Conservation (phyloP, 2,113 vertebrate genomes). For the Aramus guarauna region DNA sequence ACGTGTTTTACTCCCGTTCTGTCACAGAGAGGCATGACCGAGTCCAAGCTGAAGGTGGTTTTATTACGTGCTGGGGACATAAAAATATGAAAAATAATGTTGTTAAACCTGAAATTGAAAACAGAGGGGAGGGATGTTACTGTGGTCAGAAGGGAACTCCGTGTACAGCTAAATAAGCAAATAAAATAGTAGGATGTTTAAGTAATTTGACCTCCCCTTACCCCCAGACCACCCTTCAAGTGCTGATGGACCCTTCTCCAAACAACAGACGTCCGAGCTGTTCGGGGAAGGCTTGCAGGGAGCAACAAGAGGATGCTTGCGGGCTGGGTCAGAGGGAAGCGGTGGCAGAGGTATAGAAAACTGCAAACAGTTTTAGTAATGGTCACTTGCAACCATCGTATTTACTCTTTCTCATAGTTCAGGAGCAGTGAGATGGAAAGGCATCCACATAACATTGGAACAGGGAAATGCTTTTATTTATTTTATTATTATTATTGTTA, state of each 20-base stretch:
- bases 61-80: not conserved
- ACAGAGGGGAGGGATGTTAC: not conserved
- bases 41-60: not conserved
- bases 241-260: not conserved
- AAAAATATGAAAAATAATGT: not conserved
- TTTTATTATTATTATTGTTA: not conserved
- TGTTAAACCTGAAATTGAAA: not conserved
- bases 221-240: not conserved
- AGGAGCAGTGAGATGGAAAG: not conserved
- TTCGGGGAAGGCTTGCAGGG: not conserved
- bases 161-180: not conserved
- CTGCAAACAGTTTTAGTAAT: not conserved
- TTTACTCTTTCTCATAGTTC: not conserved
- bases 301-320: not conserved
- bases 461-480: not conserved
- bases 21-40: not conserved
- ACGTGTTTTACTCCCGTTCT: not conserved
- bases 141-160: not conserved
- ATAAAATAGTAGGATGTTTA: not conserved
- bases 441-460: rapidly evolving
- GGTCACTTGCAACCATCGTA: not conserved
- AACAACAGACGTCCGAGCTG: not conserved
- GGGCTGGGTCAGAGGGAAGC: not conserved
- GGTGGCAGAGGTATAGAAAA: not conserved
- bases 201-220: not conserved